Base-by-base conservation (phyloP, 1,140 invertebrate species). In the Drusus annulatus region DNA sequence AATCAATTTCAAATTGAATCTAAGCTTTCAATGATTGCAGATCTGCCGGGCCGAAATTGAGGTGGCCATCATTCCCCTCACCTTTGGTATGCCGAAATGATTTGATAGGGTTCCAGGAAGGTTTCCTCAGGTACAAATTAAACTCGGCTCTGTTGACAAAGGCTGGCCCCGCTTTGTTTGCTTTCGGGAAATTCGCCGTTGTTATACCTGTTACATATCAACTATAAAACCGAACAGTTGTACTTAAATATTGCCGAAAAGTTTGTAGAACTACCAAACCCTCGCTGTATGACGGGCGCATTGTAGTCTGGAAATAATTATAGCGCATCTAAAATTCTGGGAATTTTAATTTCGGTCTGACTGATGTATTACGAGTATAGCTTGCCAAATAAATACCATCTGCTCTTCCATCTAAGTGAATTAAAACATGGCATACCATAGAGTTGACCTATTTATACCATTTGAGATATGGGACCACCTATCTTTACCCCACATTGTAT, bases 121-220 rank as follows among this genome's bases (percentile, higher is more conserved):
- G 81, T 76, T 51, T 62, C 58, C 50, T 73, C 81, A 83, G 81
- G 81, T 83, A 83, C 81, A 83, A 83, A 80, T 83, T 78, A 83
- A 80, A 80, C 76, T 83, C 60, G 73, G 79, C 71, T 56, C 74
- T 82, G 79, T 28, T 83, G 81, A 83, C 81, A 83, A 77, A 80
- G 76, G 54, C 75, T 51, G 54, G 65, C 73, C 68, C 31, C 62
- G 21, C 75, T 52, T 75, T 83, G 79, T 83, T 83, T 80, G 60
- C 68, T 83, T 80, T 82, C 80, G 54, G 76, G 81, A 80, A 83
- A 80, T 83, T 79, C 56, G 77, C 78, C 45, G 77, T 74, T 25
- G 45, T 45, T 45, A 45, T 69, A 78, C 76, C 76, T 78, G 76
- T 54, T 50, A 78, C 62, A 54, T 69, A 77, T 77, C 75, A 62